phyloP scores from a whole-genome alignment of 2,113 vertebrate species.

The Strigops habroptila region DNA sequence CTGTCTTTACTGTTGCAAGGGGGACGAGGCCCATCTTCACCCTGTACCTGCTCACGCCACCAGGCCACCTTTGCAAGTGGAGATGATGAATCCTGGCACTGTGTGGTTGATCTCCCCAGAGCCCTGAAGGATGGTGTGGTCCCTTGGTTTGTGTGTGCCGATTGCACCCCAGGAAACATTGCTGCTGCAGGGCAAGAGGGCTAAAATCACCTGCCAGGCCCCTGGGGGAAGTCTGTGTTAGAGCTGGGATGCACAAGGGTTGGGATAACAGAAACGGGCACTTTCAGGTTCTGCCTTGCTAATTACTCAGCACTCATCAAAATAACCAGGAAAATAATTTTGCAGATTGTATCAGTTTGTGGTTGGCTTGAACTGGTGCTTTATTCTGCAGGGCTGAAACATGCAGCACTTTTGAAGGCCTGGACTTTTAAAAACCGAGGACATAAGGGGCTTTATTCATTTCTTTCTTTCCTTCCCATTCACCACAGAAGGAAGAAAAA shows the following conservation, averaged over 20 bases:
- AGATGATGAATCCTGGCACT: neutral
- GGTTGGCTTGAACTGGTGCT: neutral
- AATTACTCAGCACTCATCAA: neutral
- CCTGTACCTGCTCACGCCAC: neutral
- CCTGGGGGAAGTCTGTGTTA: neutral
- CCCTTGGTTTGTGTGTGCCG: neutral
- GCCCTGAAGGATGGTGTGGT: neutral
- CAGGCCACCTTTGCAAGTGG: neutral
- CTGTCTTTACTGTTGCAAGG: no score
- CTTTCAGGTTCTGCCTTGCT: neutral
- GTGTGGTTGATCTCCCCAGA: neutral
- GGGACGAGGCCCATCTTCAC: neutral
- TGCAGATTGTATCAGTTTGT: neutral
- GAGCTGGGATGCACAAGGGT: accelerated
- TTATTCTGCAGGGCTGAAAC: neutral
- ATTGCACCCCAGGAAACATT: accelerated
- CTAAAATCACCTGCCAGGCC: neutral
- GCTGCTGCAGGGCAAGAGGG: neutral
- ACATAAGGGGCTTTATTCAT: neutral
- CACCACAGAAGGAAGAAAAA: neutral
- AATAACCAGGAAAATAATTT: neutral
- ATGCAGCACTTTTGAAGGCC: neutral
- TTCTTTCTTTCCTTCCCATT: neutral
- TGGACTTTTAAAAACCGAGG: neutral
- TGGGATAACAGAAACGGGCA: neutral